phyloP scores from a whole-genome alignment of 2,888 invertebrate genomes.

The Crematogaster levior region DNA sequence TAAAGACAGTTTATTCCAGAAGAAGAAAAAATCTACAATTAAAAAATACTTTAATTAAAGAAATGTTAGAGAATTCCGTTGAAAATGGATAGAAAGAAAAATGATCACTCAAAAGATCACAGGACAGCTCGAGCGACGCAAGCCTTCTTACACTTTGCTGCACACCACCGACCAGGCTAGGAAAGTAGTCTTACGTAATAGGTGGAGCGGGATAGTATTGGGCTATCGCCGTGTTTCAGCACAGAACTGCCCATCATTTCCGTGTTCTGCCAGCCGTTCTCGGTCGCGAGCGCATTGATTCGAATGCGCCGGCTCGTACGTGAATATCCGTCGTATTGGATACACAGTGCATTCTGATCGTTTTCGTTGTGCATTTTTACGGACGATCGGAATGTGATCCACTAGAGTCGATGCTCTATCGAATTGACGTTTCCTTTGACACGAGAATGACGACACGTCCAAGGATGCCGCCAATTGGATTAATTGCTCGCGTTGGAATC shows the following conservation, averaged over 20 bases:
- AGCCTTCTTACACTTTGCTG: conserved; percentile 61
- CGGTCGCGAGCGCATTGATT: conserved; percentile 49
- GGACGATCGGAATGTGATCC: conserved; percentile 39
- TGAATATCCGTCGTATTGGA: conserved; percentile 42
- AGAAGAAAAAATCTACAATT: neutral
- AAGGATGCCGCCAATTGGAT: conserved; percentile 10
- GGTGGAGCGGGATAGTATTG: conserved; percentile 76
- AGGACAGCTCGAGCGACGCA: conserved; percentile 27
- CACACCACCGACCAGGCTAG: conserved; percentile 69
- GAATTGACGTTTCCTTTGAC: conserved; percentile 16
- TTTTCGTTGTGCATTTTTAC: conserved; percentile 43
- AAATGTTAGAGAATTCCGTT: neutral
- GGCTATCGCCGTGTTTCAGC: conserved; percentile 68
- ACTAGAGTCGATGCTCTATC: neutral
- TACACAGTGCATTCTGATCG: conserved; percentile 47
- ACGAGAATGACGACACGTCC: conserved; percentile 1
- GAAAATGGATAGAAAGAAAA: conserved; percentile 32
- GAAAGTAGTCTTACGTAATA: conserved; percentile 82
- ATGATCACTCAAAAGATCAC: conserved; percentile 56
- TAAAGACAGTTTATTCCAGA: neutral
- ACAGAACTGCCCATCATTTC: conserved; percentile 80
- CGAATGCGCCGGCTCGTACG: conserved; percentile 33
- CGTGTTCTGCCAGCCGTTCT: conserved; percentile 77
- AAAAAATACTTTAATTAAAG: neutral
- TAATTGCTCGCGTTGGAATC: conserved; percentile 5